Evolutionary conservation across 1,140 invertebrate species (phyloP).

Genomic region (Centruroides vittatus): DNA sequence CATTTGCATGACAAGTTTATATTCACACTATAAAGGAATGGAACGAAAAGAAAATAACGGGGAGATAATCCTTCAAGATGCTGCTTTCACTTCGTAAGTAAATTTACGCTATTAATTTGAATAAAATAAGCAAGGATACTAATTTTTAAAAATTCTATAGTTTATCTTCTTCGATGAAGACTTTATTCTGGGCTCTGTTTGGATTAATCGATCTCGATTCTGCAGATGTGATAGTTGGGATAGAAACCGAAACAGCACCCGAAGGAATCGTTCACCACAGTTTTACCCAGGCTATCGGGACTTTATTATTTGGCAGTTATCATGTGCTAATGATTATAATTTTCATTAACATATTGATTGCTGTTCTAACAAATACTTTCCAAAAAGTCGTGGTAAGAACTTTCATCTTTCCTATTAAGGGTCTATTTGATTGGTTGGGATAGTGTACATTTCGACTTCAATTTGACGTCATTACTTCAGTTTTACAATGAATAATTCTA

Average conservation of each 20-base stretch:
- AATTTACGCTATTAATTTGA: too few species aligned
- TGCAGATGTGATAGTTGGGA: neutral
- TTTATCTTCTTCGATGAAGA: slow-evolving; percentile 36
- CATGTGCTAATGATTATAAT: slow-evolving; percentile 50
- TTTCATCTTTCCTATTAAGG: too few species aligned
- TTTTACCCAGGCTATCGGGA: slow-evolving; percentile 43
- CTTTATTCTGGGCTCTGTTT: slow-evolving; percentile 59
- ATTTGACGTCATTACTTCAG: too few species aligned
- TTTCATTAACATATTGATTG: slow-evolving; percentile 57
- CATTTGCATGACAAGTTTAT: slow-evolving; percentile 1
- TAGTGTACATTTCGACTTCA: too few species aligned
- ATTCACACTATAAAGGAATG: slow-evolving; percentile 10
- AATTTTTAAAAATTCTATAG: neutral
- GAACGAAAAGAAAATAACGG: neutral
- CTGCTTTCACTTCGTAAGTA: slow-evolving; percentile 3
- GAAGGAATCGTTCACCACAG: slow-evolving; percentile 26
- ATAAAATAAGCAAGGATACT: neutral
- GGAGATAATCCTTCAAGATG: neutral
- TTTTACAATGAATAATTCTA: too few species aligned
- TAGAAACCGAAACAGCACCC: neutral
- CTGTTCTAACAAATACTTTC: slow-evolving; percentile 56
- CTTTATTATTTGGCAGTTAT: slow-evolving; percentile 44
- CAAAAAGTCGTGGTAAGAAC: slow-evolving; percentile 35
- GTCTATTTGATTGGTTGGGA: too few species aligned
- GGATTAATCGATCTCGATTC: slow-evolving; percentile 25